Conservation (phyloP, 2,113 vertebrate species). For the Solea senegalensis region DNA sequence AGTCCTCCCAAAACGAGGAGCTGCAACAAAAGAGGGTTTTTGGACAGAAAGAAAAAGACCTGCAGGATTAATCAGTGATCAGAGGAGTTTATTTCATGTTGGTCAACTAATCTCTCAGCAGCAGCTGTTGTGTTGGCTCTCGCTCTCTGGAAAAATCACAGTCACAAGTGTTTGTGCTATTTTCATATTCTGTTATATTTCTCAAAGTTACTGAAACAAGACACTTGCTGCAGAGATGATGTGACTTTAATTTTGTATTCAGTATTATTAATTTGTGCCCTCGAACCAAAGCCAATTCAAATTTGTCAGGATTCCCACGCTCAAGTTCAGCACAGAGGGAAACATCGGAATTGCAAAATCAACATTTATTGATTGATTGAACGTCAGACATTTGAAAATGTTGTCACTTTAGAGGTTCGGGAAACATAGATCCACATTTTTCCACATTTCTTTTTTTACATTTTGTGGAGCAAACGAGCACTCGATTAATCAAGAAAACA, state of each 20-base stretch:
- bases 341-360: constrained; percentile 29
- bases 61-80: neutral
- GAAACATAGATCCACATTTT: too few species aligned
- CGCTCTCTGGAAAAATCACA: neutral
- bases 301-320: constrained; percentile 23
- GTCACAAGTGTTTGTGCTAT: neutral
- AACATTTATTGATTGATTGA: neutral
- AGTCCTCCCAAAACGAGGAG: neutral
- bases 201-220: neutral
- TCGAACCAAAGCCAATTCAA: neutral
- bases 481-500: too few species aligned
- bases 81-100: neutral
- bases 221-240: constrained; percentile 11
- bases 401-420: too few species aligned
- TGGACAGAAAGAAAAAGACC: neutral
- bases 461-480: too few species aligned
- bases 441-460: too few species aligned
- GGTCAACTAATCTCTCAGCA: neutral
- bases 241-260: constrained; percentile 20
- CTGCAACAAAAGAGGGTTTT: neutral
- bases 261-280: constrained; percentile 37
- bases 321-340: constrained; percentile 8
- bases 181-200: neutral
- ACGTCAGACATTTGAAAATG: too few species aligned
- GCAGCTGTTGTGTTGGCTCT: neutral